Base-by-base conservation (phyloP, 2,797 vertebrate species). In the Pelodytes ibericus region DNA sequence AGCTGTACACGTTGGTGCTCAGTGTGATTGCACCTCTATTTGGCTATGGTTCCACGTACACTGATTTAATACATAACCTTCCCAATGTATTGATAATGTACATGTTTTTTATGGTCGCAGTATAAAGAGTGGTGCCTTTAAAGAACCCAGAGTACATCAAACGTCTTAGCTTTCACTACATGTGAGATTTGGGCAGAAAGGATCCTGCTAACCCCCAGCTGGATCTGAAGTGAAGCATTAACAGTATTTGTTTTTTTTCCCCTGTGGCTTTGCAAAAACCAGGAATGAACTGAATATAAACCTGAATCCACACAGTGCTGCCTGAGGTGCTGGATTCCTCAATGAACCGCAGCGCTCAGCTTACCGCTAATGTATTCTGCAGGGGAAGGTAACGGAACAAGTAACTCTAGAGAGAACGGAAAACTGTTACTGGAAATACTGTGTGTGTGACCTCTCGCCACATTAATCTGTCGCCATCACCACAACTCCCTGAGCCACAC, bases 271-370 rank as follows among this genome's bases (percentile, higher is more conserved):
- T 18, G 13, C n/a, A n/a, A 39, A 27, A 64, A 39, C 16, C 15
- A n/a, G 11, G n/a, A 26, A 4, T 10, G 11, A 25, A 58, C 9
- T 15, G 56, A 58, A 27, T 25, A 7, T 29, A 62, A 30, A 24
- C 2, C 25, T 18, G 33, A 57, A 16, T 53, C 20, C 44, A 58
- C 49, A 66, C 56, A 25, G n/a, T 26, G 11, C 25, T 33, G 59
- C 58, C 65, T 33, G 20, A 69, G 64, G 56, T 61, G 74, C 57
- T 3, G 57, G 47, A 69, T 68, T 75, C 74, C 56, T 39, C 2
- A 2, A 33, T 4, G 36, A 39, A 60, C 66, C 64, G 60, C 64
- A 75, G 26, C 11, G 27, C 27, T 68, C 22, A 1, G 13, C 6
- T 26, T 2, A 57, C 27, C 39, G n/a, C 64, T 73, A 57, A 75